Base-by-base conservation (phyloP, 2,888 invertebrate species). In the Sturmia bella region DNA sequence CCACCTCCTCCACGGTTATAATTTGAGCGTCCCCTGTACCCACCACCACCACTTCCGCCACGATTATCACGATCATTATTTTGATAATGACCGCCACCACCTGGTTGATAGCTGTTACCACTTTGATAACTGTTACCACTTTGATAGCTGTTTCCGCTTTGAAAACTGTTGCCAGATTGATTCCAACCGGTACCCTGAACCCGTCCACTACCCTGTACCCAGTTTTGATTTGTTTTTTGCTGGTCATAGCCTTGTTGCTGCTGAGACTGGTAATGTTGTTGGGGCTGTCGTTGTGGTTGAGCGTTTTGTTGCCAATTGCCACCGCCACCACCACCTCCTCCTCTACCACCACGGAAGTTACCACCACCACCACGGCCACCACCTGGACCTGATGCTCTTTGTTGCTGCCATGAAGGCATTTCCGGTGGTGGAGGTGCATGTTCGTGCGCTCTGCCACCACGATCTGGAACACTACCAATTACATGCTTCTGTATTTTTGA, bases 361-460 rank as follows among this genome's bases (percentile, higher is more conserved):
- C 87, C 86, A 7, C 87, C 84, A 0, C 88, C 85, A 0, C 91
- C 86, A 1, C 91, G 89, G 1, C 91, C 87, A 0, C 92, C 89
- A 54, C 92, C 91, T 39, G 92, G 91, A 39, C 92, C 92, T 39
- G 92, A 87, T 0, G 92, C 91, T 43, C 93, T 92, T 66, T 93
- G 92, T 41, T 97, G 96, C 87, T 95, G 94, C 97, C 98, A 99
- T 0, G 97, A 95, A 0, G 99, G 99, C 98, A 99, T 98, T 92
- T 99, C 99, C 0, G 98, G 98, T 0, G 98, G 97, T 0, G 99
- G 99, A 0, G 97, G 95, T 83, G 96, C 96, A 86, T 96, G 95
- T 87, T 99, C 99, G 85, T 95, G 94, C 0, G 98, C 96, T 64
- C 99, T 92, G 1, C 99, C 99, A 19, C 99, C 99, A 86, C 99